Evolutionary conservation across 2,888 invertebrate genomes (phyloP).

Genomic region (Parnassius mnemosyne): DNA sequence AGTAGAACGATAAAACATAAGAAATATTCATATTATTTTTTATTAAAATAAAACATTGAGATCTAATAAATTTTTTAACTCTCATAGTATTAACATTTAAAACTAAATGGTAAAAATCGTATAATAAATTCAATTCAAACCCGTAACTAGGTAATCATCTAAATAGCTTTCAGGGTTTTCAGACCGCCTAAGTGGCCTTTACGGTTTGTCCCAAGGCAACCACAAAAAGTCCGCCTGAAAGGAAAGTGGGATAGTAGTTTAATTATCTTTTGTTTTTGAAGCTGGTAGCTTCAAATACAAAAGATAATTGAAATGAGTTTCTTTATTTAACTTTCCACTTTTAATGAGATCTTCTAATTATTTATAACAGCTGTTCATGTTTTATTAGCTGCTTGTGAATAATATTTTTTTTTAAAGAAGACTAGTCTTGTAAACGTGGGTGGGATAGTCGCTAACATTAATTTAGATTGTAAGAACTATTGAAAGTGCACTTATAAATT

Average conservation of each 20-base stretch:
- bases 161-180: conserved; percentile 6
- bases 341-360: conserved; percentile 6
- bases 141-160: neutral
- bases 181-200: neutral
- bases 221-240: conserved; percentile 2
- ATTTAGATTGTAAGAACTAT: too few relatives aligned
- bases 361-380: neutral
- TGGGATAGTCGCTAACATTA: too few relatives aligned
- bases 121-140: neutral
- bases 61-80: too few relatives aligned
- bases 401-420: too few relatives aligned
- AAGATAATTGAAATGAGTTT: neutral
- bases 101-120: neutral
- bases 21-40: too few relatives aligned
- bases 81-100: too few relatives aligned
- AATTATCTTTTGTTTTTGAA: conserved; percentile 8
- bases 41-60: too few relatives aligned
- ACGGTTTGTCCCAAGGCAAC: conserved; percentile 3
- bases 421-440: too few relatives aligned
- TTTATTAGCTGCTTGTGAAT: neutral
- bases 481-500: too few relatives aligned
- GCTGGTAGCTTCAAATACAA: neutral
- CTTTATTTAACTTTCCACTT: conserved; percentile 4
- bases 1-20: too few relatives aligned
- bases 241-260: neutral